A percentile compares a stretch with the other conserved stretches of the same genome.
These are phyloP conservation scores for Drosophila mimica DNA, from an alignment of 2,888 invertebrate genomes.

Conservation along the genomic window DNA sequence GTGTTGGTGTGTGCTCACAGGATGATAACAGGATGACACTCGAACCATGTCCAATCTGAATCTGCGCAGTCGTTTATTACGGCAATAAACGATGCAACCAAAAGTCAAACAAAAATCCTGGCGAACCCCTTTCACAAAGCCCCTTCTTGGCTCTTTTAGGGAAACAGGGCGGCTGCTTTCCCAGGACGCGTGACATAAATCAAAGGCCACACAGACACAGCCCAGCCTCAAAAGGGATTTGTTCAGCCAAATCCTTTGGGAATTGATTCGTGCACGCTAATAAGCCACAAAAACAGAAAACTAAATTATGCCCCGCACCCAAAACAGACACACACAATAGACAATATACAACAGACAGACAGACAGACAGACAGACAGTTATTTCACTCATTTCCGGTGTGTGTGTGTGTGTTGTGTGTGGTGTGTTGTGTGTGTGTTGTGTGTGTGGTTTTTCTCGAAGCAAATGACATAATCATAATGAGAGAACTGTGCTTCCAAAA, in stretches of 20 bases:
- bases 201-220: constrained; percentile 52
- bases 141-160: not conserved
- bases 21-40: constrained; percentile 63
- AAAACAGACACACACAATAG: constrained; percentile 6
- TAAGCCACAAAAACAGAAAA: constrained; percentile 73
- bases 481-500: constrained; percentile 13
- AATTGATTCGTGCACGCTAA: constrained; percentile 84
- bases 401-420: constrained; percentile 28
- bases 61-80: constrained; percentile 55
- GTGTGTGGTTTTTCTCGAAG: constrained; percentile 21
- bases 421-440: constrained; percentile 23
- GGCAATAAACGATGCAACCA: constrained; percentile 59
- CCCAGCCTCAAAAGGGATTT: constrained; percentile 67
- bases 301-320: constrained; percentile 68
- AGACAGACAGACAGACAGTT: constrained; percentile 1
- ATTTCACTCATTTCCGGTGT: constrained; percentile 52
- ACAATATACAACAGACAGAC: constrained; percentile 13
- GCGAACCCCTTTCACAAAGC: constrained; percentile 43
- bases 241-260: constrained; percentile 82
- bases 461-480: constrained; percentile 79
- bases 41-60: constrained; percentile 71
- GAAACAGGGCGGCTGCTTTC: constrained; percentile 55
- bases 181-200: constrained; percentile 80
- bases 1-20: constrained; percentile 1
- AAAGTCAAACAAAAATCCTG: constrained; percentile 50